phyloP scores from a whole-genome alignment of 2,113 vertebrate genomes.

The Proterorhinus semilunaris region DNA sequence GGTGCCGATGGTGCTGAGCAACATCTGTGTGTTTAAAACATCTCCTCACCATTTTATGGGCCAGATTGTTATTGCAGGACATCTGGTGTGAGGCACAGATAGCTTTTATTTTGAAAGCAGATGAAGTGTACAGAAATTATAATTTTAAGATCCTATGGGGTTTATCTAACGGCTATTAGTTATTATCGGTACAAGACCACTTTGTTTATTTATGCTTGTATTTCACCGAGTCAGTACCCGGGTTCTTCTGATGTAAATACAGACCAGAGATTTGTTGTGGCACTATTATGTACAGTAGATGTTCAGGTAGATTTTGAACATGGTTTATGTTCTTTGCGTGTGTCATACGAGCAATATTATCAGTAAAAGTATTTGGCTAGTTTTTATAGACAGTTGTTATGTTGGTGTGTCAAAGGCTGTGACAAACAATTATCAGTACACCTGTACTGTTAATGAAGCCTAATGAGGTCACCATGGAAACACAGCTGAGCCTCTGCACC shows the following conservation, averaged over 20 bases:
- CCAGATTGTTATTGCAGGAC: background rate
- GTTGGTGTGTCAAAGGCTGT: slow-evolving; percentile 35
- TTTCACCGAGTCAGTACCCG: background rate
- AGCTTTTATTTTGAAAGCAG: slow-evolving; percentile 5
- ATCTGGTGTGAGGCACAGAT: background rate
- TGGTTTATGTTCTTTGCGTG: background rate
- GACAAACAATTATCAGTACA: slow-evolving; percentile 64
- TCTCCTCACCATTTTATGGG: background rate
- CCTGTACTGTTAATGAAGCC: slow-evolving; percentile 69
- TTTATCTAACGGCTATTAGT: background rate
- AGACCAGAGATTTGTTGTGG: background rate
- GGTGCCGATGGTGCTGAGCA: slow-evolving; percentile 1
- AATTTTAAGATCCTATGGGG: slow-evolving; percentile 1
- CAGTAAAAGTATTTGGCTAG: background rate
- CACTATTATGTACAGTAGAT: background rate
- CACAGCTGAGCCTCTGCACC: slow-evolving; percentile 63
- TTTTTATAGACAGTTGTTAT: background rate
- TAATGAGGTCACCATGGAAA: slow-evolving; percentile 69
- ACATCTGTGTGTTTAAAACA: background rate
- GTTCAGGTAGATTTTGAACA: background rate
- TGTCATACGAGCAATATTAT: background rate
- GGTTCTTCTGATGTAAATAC: background rate
- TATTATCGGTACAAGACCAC: background rate
- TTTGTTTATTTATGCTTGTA: background rate
- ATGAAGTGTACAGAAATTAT: background rate